Evolutionary conservation across 2,113 vertebrate species (phyloP).

Genomic region (Clarias gariepinus): DNA sequence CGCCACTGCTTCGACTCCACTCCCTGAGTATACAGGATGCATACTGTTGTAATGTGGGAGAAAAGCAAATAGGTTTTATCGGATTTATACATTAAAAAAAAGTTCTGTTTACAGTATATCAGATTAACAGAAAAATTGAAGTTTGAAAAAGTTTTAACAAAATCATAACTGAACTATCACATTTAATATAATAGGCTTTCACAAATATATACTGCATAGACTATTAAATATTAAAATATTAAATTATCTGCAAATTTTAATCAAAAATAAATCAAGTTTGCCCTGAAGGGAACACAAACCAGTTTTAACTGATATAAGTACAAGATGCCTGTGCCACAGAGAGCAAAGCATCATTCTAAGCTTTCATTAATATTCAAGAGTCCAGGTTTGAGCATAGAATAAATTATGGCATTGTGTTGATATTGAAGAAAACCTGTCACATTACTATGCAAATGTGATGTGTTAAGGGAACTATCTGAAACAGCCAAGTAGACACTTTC

Average conservation of each 20-base stretch:
- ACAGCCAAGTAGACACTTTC: slow-evolving; percentile 63
- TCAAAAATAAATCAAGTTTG: slow-evolving; percentile 3
- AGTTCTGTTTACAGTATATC: neutral
- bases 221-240: neutral
- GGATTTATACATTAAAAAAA: neutral
- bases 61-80: neutral
- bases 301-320: slow-evolving; percentile 11
- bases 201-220: neutral
- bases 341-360: slow-evolving; percentile 49
- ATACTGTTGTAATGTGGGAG: slow-evolving; percentile 72
- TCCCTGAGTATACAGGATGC: slow-evolving; percentile 91
- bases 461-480: slow-evolving; percentile 64
- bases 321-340: slow-evolving; percentile 12
- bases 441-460: slow-evolving; percentile 73
- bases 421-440: slow-evolving; percentile 66
- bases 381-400: slow-evolving; percentile 56
- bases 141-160: neutral
- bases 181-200: slow-evolving; percentile 1
- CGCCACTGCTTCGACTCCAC: slow-evolving; percentile 89
- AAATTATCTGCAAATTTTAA: neutral
- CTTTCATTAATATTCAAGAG: slow-evolving; percentile 69
- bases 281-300: slow-evolving; percentile 12
- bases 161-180: neutral
- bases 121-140: neutral
- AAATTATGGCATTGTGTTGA: slow-evolving; percentile 64